Evolutionary conservation across 1,140 invertebrate species (phyloP).

Genomic region (Cecropterus lyciades): DNA sequence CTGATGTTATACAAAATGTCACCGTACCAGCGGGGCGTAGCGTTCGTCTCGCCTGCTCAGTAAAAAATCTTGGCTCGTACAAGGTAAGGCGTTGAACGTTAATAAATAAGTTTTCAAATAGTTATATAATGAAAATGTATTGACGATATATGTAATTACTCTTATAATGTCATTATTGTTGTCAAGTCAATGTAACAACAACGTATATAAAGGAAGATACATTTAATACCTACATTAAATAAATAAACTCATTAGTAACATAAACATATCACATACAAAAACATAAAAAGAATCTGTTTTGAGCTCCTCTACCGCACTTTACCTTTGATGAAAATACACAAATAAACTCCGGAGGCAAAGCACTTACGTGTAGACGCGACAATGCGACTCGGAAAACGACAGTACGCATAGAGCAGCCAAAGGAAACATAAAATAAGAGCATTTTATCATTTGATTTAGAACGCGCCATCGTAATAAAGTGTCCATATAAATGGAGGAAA

Average conservation of each 20-base stretch:
- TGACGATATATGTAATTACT: too few species aligned
- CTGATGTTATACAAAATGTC: constrained; percentile 89
- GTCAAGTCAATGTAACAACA: too few species aligned
- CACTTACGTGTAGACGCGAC: constrained; percentile 49
- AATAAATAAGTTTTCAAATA: too few species aligned
- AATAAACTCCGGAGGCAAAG: constrained; percentile 47
- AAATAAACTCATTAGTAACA: background rate
- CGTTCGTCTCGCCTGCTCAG: constrained; percentile 94
- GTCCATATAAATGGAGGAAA: constrained; percentile 77
- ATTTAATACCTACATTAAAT: too few species aligned
- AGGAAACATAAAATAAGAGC: constrained; percentile 78
- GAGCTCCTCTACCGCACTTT: constrained; percentile 25
- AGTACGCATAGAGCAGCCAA: constrained; percentile 63
- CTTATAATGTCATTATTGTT: too few species aligned
- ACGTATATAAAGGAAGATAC: too few species aligned
- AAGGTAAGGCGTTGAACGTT: too few species aligned
- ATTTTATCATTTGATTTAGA: constrained; percentile 83
- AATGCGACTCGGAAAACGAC: constrained; percentile 50
- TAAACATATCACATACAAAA: constrained; percentile 7
- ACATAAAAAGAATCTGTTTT: constrained; percentile 15
- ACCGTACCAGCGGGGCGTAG: constrained; percentile 92
- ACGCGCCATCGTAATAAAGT: constrained; percentile 77
- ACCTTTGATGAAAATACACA: constrained; percentile 36
- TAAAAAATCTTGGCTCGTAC: constrained; percentile 94
- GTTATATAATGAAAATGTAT: too few species aligned